These are phyloP conservation scores for Agriotes lineatus DNA, from an alignment of 2,888 invertebrate genomes.

Conservation along the genomic window DNA sequence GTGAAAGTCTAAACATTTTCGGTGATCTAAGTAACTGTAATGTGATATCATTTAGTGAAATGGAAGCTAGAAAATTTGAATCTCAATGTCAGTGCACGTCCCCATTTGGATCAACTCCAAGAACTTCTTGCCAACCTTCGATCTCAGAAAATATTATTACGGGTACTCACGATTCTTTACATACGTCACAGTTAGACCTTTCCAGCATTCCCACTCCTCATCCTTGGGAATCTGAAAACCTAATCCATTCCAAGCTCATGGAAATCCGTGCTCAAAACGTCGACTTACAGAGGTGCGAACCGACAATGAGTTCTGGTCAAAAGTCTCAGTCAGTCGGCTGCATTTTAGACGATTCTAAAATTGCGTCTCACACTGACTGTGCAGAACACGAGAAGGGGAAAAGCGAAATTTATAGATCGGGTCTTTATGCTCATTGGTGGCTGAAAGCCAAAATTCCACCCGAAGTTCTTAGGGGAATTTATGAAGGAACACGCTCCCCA, in stretches of 20 bases:
- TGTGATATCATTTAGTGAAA: conserved; percentile 69
- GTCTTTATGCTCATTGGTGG: conserved; percentile 94
- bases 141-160: conserved; percentile 70
- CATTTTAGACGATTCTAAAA: conserved; percentile 41
- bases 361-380: background rate
- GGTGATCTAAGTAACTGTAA: conserved; percentile 53
- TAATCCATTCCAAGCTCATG: conserved; percentile 68
- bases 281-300: conserved; percentile 29
- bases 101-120: conserved; percentile 79
- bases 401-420: conserved; percentile 80
- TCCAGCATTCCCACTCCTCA: conserved; percentile 63
- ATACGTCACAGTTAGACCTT: conserved; percentile 63
- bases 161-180: conserved; percentile 68
- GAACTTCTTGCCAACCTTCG: conserved; percentile 74
- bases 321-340: conserved; percentile 57
- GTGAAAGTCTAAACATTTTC: conserved; percentile 53
- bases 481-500: conserved; percentile 60
- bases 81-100: conserved; percentile 80
- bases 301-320: conserved; percentile 42
- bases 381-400: conserved; percentile 60
- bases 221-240: conserved; percentile 65
- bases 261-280: conserved; percentile 40
- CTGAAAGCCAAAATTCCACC: conserved; percentile 87
- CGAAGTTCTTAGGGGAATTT: conserved; percentile 68
- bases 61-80: conserved; percentile 73